These are phyloP conservation scores for Maniola hyperantus DNA, from an alignment of 2,888 invertebrate genomes.

Conservation along the genomic window DNA sequence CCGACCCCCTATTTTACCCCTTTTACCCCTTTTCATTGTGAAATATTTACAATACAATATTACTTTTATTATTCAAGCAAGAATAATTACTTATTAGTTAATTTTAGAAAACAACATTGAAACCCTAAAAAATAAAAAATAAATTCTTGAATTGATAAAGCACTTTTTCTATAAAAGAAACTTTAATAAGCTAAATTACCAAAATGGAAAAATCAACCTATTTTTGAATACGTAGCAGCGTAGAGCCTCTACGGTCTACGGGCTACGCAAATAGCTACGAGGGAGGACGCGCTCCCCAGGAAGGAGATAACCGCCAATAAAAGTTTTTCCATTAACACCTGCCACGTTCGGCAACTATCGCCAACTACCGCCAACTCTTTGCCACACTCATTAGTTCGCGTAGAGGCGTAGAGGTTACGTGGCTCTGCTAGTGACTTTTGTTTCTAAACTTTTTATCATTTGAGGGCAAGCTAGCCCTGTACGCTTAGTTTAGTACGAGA, in stretches of 20 bases:
- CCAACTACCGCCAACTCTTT: constrained; percentile 23
- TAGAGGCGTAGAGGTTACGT: not conserved
- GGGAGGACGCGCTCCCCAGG: constrained; percentile 27
- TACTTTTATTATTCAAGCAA: no score
- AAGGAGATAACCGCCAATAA: constrained; percentile 42
- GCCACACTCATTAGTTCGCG: constrained; percentile 30
- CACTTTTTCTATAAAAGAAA: no score
- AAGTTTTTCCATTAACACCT: constrained; percentile 53
- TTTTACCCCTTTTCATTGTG: no score
- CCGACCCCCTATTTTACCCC: no score
- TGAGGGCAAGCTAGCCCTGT: not conserved
- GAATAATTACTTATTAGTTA: no score
- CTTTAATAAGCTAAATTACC: no score
- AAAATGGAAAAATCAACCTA: no score
- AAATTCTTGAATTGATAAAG: no score
- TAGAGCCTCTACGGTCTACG: constrained; percentile 26
- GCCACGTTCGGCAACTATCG: constrained; percentile 32
- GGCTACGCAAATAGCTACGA: constrained; percentile 37
- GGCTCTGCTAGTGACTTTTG: not conserved
- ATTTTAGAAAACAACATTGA: no score
- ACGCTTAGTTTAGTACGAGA: no score
- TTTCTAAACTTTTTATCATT: not conserved
- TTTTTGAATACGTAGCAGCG: constrained; percentile 27
- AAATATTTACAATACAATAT: no score
- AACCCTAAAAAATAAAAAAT: no score